Evolutionary conservation across 2,113 vertebrate genomes (phyloP), one percentile per base, ranked within the genome.

Genomic region (Pleuronectes platessa): DNA sequence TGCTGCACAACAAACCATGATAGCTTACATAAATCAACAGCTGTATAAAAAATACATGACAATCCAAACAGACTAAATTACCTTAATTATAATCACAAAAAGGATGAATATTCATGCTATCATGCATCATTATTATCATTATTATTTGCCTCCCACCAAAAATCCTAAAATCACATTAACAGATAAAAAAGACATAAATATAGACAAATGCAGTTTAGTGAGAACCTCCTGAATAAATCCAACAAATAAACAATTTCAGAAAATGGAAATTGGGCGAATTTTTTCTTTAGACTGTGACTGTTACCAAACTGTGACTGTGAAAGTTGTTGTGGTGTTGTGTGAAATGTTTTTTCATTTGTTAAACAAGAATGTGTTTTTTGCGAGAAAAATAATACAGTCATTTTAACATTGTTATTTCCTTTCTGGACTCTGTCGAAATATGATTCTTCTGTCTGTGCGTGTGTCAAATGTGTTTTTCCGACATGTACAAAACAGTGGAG

Each of bases 401-500:
- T 10, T 0, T 24, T 17, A 45, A 68, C 12, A 15, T 68, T 64
- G 58, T 70, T 77, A 60, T 70, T 63, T 64, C n/a, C 21, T 20
- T 12, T 47, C 9, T 31, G 31, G 31, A 31, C 5, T 31, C 5
- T 53, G 61, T 68, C 45, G 71, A 80, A 74, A 72, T 76, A 70
- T 59, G 68, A 67, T 71, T 55, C 59, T 40, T 62, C 35, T 62
- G 10, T 63, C 37, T 45, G 27, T 59, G 24, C 45, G n/a, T 76
- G 68, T 80, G 65, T 83, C 82, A 85, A 82, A 84, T 81, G 71
- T 45, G 61, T 68, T 85, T 68, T 85, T 88, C 64, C 11, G 26
- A 84, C 86, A 86, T 74, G 68, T 61, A 85, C 79, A 84, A 78
- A 85, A 85, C 76, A 86, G 70, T 78, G 68, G 27, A 81, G 59